phyloP scores from a whole-genome alignment of 2,113 vertebrate species.

The Odontesthes bonariensis region DNA sequence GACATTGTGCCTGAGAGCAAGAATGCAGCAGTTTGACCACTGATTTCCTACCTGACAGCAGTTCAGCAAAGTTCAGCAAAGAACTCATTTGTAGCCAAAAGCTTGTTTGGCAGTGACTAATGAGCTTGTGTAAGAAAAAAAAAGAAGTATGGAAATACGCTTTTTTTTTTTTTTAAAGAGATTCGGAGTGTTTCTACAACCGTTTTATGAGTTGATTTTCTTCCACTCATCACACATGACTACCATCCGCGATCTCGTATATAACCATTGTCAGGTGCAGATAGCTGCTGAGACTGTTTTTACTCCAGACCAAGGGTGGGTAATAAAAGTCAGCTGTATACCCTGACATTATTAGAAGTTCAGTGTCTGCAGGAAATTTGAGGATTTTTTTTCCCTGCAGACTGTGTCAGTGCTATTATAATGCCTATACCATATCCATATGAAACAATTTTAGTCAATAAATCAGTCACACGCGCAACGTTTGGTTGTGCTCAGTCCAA shows the following conservation, averaged over 20 bases:
- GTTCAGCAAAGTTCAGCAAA: conserved; percentile 18
- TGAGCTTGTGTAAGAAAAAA: conserved; percentile 38
- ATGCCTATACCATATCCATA: conserved; percentile 23
- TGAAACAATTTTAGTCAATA: conserved; percentile 28
- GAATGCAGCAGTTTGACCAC: not conserved
- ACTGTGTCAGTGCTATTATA: conserved; percentile 36
- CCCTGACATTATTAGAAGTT: conserved; percentile 46
- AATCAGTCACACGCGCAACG: conserved; percentile 10
- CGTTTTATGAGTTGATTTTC: conserved; percentile 48
- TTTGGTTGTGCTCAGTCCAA: not conserved
- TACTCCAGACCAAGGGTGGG: not conserved
- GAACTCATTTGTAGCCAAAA: too few relatives aligned
- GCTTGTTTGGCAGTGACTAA: conserved; percentile 31
- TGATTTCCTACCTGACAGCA: conserved; percentile 39
- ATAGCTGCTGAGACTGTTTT: conserved; percentile 34
- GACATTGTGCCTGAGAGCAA: conserved; percentile 4
- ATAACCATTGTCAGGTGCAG: conserved; percentile 69
- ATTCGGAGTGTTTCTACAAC: conserved; percentile 30
- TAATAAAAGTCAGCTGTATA: not conserved
- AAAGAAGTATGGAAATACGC: not conserved
- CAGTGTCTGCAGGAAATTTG: conserved; percentile 70
- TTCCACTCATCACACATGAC: conserved; percentile 50
- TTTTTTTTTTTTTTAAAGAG: not conserved
- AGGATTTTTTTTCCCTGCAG: conserved; percentile 51
- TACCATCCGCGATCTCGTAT: conserved; percentile 30